Conservation (phyloP, 2,113 vertebrate species). For the Myrmophylax atrothorax region DNA sequence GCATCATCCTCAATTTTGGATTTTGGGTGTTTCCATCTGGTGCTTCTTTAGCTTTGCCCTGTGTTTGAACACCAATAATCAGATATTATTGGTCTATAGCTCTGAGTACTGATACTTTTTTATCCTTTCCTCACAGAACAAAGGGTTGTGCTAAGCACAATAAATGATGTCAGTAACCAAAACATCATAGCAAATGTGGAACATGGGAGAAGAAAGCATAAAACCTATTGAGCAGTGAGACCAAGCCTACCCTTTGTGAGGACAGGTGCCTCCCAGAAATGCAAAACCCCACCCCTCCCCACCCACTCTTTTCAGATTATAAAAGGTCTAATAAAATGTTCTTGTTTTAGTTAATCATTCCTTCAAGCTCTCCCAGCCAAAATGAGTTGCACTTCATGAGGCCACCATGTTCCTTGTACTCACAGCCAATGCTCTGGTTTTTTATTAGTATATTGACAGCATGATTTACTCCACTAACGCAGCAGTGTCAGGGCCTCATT, state of each 20-base stretch:
- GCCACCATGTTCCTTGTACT: constrained; percentile 27
- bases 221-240: neutral
- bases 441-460: neutral
- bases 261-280: neutral
- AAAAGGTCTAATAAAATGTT: neutral
- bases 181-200: neutral
- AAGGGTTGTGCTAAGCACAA: neutral
- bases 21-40: neutral
- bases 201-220: neutral
- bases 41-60: neutral
- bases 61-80: neutral
- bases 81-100: neutral
- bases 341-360: constrained; percentile 35
- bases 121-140: neutral
- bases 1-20: neutral
- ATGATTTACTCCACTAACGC: neutral
- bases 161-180: neutral
- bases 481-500: neutral
- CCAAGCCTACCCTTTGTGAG: neutral
- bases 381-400: neutral
- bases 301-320: neutral
- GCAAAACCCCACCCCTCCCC: neutral
- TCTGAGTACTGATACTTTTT: neutral
- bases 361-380: neutral
- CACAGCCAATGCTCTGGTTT: neutral